A percentile compares a stretch with the other conserved stretches of the same genome.
Evolutionary conservation across 1,140 invertebrate species (phyloP).

Genomic region (Akabosia matsudoensis): DNA sequence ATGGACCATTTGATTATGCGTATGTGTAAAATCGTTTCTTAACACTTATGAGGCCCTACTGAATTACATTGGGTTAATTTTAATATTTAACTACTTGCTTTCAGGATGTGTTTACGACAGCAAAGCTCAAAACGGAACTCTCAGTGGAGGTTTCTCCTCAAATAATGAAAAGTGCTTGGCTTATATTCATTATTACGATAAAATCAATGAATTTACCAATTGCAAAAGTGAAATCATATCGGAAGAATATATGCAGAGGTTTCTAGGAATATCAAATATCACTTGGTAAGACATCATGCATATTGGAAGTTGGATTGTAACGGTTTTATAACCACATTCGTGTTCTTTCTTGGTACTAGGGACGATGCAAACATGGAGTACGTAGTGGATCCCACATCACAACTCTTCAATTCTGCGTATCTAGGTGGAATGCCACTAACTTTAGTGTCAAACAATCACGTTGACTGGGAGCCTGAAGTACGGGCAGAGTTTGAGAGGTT

Average conservation of each 20-base stretch:
- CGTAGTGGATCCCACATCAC: neutral
- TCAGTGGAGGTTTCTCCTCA: neutral
- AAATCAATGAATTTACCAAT: neutral
- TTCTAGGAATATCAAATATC: neutral
- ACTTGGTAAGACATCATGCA: neutral
- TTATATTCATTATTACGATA: neutral
- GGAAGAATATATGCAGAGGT: neutral
- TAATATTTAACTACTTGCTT: neutral
- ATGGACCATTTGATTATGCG: neutral
- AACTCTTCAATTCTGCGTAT: neutral
- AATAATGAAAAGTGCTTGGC: neutral
- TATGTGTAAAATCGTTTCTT: neutral
- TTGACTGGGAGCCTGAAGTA: neutral
- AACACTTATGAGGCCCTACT: too few relatives aligned
- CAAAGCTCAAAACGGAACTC: neutral
- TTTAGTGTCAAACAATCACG: constrained; percentile 1
- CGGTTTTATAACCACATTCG: too few relatives aligned
- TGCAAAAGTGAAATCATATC: constrained; percentile 11
- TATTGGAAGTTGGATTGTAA: too few relatives aligned
- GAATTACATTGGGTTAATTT: too few relatives aligned
- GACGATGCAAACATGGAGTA: neutral
- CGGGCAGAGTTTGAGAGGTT: constrained; percentile 2
- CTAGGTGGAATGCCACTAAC: neutral
- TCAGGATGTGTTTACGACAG: constrained; percentile 2
- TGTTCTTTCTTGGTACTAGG: too few relatives aligned